A percentile compares a stretch with the other conserved stretches of the same genome.
These are phyloP conservation scores for Hypocryptadius cinnamomeus DNA, from an alignment of 2,113 vertebrate genomes.

Conservation along the genomic window DNA sequence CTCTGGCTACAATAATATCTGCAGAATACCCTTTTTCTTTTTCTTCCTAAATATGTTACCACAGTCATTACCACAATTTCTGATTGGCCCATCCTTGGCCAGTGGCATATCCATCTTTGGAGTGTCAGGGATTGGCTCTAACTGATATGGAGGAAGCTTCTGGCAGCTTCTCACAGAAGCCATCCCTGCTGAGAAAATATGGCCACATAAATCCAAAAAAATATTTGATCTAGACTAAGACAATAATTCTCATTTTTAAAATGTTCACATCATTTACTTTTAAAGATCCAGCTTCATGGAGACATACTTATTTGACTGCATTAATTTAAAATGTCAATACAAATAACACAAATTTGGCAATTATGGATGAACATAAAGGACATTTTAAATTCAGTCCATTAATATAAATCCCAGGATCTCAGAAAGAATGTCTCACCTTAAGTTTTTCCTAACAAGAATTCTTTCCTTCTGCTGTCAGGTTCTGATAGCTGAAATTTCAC, in stretches of 20 bases:
- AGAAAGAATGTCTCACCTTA: not conserved
- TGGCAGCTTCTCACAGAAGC: not conserved
- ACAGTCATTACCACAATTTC: not conserved
- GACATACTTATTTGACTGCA: not conserved
- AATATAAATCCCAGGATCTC: not conserved
- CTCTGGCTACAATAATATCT: not conserved
- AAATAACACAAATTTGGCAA: not conserved
- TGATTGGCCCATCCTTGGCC: not conserved
- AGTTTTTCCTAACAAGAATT: constrained; percentile 3
- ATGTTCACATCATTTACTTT: not conserved
- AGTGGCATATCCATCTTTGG: accelerated
- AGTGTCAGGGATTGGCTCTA: not conserved
- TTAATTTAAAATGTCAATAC: not conserved
- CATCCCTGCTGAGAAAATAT: not conserved
- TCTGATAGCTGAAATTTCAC: not conserved
- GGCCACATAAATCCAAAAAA: not conserved
- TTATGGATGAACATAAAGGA: not conserved
- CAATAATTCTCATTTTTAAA: not conserved
- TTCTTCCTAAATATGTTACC: not conserved
- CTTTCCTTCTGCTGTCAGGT: not conserved
- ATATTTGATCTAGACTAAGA: not conserved
- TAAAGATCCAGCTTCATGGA: not conserved
- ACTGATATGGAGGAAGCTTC: not conserved
- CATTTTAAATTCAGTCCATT: not conserved
- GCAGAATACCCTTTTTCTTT: not conserved